Evolutionary conservation across 1,140 invertebrate genomes (phyloP), one percentile per base, ranked within the genome.

Genomic region (Sitophilus oryzae): DNA sequence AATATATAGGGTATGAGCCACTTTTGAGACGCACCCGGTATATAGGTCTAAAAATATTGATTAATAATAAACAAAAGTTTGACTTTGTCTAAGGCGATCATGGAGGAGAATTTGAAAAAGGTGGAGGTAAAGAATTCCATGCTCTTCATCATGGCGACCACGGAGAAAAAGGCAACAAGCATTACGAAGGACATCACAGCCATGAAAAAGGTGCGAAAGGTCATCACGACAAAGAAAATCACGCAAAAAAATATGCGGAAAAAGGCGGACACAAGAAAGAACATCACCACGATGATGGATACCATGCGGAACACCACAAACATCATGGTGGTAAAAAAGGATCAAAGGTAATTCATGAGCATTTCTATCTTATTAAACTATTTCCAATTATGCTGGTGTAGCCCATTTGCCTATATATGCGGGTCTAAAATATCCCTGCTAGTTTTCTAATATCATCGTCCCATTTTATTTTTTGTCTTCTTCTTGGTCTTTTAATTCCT

Each of bases 181-280:
- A 73, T 0, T 72, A 78, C 68, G 75, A 79, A 53, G 67, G 77
- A 1, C 73, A 82, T 37, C 82, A 84, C 60, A 74, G 79, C 35
- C 75, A 82, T 58, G 77, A 82, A 56, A 80, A 83, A 55, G 81
- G 82, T 1, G 73, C 80, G 11, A 82, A 83, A 63, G 82, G 80
- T 4, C 77, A 85, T 34, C 81, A 84, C 63, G 74, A 79, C 58
- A 83, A 85, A 57, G 80, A 81, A 60, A 74, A 77, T 35, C 79
- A 84, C 54, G 73, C 74, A 10, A 80, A 81, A 25, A 75, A 83
- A 56, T 80, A 81, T 65, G 73, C 76, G 47, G 79, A 82, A 47
- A 74, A 82, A 43, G 79, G 76, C 19, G 82, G 79, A 19, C 75
- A 78, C 34, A 79, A 84, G 62, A 82, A 84, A 65, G 77, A 79